Evolutionary conservation across 1,140 invertebrate genomes (phyloP).

Genomic region (Drosophila funebris): DNA sequence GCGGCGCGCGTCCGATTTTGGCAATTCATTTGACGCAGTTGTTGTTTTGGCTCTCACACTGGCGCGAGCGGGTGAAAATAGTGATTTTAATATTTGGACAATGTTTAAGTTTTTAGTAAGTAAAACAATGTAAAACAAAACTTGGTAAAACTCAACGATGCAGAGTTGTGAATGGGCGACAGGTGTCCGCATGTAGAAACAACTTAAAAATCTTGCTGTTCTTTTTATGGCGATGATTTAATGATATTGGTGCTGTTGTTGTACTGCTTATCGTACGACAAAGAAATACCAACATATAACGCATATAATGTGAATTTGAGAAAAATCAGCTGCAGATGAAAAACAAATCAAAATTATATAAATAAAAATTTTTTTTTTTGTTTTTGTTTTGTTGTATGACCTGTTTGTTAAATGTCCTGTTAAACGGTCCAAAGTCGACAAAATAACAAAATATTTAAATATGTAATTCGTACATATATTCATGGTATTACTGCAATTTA

Average conservation of each 20-base stretch:
- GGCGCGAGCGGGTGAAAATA: constrained; percentile 57
- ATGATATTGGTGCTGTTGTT: constrained; percentile 1
- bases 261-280: constrained; percentile 7
- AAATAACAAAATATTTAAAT: neutral
- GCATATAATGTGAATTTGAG: neutral
- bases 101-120: constrained; percentile 75
- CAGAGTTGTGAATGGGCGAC: neutral
- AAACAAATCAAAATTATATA: constrained; percentile 9
- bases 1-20: constrained; percentile 21
- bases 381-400: neutral
- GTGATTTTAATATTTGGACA: constrained; percentile 47
- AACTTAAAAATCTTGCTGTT: neutral
- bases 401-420: neutral
- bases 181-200: neutral
- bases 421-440: neutral
- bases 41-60: constrained; percentile 47
- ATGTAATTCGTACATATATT: neutral
- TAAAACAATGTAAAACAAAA: constrained; percentile 5
- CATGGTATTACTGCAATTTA: neutral
- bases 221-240: constrained; percentile 64
- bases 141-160: neutral
- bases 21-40: constrained; percentile 34
- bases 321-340: constrained; percentile 1
- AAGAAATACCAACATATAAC: constrained; percentile 27
- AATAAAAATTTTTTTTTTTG: neutral